Conservation (phyloP, 1,140 invertebrate species). For the Tigriopus japonicus region DNA sequence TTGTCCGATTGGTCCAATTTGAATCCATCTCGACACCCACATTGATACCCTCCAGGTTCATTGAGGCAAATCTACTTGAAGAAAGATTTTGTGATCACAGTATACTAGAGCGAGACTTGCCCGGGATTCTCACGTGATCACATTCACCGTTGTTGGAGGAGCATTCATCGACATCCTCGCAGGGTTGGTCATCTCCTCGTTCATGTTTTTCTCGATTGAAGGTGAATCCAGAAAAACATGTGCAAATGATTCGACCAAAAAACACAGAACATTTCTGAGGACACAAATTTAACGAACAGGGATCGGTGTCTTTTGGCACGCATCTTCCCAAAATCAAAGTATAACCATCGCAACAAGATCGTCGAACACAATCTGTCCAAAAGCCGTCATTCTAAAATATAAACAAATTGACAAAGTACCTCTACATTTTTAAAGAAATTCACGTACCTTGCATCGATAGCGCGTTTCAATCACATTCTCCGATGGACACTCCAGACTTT, state of each 20-base stretch:
- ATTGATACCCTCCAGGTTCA: constrained; percentile 34
- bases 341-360: constrained; percentile 35
- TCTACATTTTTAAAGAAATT: no score
- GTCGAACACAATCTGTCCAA: constrained; percentile 33
- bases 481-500: constrained; percentile 31
- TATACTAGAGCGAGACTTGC: neutral
- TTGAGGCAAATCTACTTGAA: constrained; percentile 31
- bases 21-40: constrained; percentile 33
- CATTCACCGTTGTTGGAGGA: constrained; percentile 36
- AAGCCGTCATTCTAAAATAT: constrained; percentile 13
- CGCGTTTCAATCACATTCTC: constrained; percentile 32
- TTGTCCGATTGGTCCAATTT: constrained; percentile 33
- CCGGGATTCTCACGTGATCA: constrained; percentile 25
- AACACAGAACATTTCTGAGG: constrained; percentile 41
- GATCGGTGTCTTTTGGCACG: constrained; percentile 35
- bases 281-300: constrained; percentile 39
- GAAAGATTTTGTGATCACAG: neutral
- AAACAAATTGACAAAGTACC: no score
- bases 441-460: constrained; percentile 31
- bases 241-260: constrained; percentile 39
- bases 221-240: constrained; percentile 38
- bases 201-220: constrained; percentile 35
- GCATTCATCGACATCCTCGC: constrained; percentile 48
- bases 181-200: constrained; percentile 17
- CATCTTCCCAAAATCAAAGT: constrained; percentile 35